Evolutionary conservation across 2,113 vertebrate species (phyloP).

Genomic region (Cyphomyrus plagiostoma): DNA sequence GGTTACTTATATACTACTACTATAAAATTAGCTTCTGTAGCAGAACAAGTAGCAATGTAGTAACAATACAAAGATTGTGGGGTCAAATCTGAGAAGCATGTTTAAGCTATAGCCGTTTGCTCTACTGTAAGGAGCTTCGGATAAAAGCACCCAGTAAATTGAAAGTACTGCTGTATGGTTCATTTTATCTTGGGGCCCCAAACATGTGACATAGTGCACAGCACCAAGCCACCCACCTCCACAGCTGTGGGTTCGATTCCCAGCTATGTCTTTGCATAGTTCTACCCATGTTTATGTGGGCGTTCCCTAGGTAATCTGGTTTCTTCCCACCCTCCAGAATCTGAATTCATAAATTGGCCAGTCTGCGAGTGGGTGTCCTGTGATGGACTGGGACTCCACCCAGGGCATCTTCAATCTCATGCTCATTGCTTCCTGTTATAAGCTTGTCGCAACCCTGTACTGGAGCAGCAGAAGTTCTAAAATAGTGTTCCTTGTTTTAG

Average conservation of each 20-base stretch:
- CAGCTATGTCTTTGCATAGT: not conserved
- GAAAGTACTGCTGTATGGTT: not conserved
- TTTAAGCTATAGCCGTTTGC: not conserved
- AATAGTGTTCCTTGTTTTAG: not conserved
- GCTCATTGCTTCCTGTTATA: not conserved
- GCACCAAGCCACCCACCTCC: not conserved
- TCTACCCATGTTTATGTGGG: not conserved
- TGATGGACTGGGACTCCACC: not conserved
- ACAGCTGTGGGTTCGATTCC: not conserved
- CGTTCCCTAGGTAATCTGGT: not conserved
- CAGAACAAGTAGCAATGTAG: not conserved
- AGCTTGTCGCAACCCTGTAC: not conserved
- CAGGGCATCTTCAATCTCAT: not conserved
- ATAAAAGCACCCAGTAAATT: not conserved
- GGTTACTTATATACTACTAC: not conserved
- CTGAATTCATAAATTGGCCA: not conserved
- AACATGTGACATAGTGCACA: not conserved
- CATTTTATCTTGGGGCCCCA: not conserved
- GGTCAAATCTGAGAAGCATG: not conserved
- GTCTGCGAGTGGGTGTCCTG: not conserved
- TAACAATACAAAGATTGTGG: not conserved
- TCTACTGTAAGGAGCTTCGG: not conserved
- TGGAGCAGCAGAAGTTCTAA: not conserved
- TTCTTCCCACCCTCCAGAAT: not conserved
- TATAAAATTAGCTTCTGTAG: not conserved